Evolutionary conservation across 2,888 invertebrate species (phyloP), one percentile per base, ranked within the genome.

Genomic region (Lottia scabra): DNA sequence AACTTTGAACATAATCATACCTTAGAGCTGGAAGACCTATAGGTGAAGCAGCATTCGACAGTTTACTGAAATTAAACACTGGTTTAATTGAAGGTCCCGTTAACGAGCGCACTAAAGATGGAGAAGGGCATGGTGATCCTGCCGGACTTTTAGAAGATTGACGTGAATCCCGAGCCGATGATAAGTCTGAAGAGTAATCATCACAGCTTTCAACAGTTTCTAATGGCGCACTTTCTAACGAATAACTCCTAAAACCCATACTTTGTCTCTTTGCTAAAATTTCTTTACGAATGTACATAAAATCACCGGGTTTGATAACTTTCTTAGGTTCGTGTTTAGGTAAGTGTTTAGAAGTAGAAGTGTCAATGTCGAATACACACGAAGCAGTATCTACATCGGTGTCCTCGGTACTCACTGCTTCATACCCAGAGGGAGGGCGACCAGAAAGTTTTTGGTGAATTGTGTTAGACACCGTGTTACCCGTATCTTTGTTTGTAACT

Each of bases 331-430:
- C 56, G 5, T 19, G 2, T 56, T 56, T 56, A 12, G 23, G 23
- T 56, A 56, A 56, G 13, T 23, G 56, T 56, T 56, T 56, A 23
- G 56, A 23, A 19, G 56, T 23, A 23, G 56, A 16, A 10, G 56
- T 56, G 23, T 56, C 56, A 23, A 23, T 19, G 19, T 56, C 56
- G 19, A 23, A 23, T 12, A 19, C 23, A 56, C 23, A 56, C 3
- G 56, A 56, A 12, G 56, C 23, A 12, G 23, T 43, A 63, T 48
- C 38, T 30, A 23, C 68, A 46, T 46, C 65, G 16, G 67, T 19
- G 19, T 56, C 72, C 19, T 68, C 72, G 12, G 72, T 68, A 43
- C 46, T 56, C 56, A 72, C 72, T 0, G 72, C 68, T 10, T 63
- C 38, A 68, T 68, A 72, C 43, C 72, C 72, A 3, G 68, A n/a